Base-by-base conservation (phyloP, 2,113 vertebrate species). In the Ovis canadensis region DNA sequence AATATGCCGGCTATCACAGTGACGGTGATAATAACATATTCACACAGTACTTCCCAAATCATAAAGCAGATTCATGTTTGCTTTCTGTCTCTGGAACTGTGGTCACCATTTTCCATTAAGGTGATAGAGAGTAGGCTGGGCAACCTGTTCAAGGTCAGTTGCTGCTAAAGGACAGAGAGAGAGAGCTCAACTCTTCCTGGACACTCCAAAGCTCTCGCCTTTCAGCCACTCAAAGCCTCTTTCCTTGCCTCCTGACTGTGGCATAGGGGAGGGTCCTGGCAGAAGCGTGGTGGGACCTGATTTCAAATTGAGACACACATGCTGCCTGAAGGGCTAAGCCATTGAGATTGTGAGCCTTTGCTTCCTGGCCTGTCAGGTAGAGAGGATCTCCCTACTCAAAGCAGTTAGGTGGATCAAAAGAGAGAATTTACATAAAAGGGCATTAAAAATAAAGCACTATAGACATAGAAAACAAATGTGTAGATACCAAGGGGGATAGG, bases 281-380 rank as follows among this genome's bases (percentile, higher is more conserved):
- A 43, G 52, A 12, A 36, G 3, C 14, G 8, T 1, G 13, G 29
- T 15, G 40, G 60, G 33, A 36, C 11, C 31, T 31, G 48, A 78
- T 48, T 4, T 40, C 6, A 29, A 78, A 45, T 23, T 4, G 17
- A 52, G n/a, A 27, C 23, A 43, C 74, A 74, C 12, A 17, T 0
- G 0, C 36, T 27, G 7, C 59, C 36, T 36, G 17, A 2, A 7
- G 3, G 5, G 25, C 52, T 80, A 3, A 59, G 16, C 48, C 36
- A 3, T 6, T 48, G n/a, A 74, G 25, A 57, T 21, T n/a, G 16
- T 16, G 16, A 96, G 23, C 3, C 83, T 91, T 8, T 3, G 17
- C n/a, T 19, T 59, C 67, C 23, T 82, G 14, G n/a, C 21, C 19
- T 52, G 27, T 80, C 31, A 52, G 13, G 7, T 16, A 23, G 45